Conservation (phyloP, 2,797 vertebrate species). For the Myotis vivesi region DNA sequence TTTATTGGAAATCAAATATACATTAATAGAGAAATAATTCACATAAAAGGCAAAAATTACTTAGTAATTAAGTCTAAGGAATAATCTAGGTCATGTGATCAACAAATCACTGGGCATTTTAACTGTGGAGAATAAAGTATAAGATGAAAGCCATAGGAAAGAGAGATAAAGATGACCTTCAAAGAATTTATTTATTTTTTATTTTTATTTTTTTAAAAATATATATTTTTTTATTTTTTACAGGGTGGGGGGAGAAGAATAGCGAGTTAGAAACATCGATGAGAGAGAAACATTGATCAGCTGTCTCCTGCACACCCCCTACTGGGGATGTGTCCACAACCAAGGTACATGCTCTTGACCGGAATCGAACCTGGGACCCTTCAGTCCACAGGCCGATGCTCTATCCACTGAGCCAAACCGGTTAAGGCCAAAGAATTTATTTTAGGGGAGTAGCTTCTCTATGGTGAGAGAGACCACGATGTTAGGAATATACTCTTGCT, state of each 20-base stretch:
- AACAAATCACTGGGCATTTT: background rate
- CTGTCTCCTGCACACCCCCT: no score
- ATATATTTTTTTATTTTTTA: no score
- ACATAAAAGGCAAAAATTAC: background rate
- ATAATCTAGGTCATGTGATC: background rate
- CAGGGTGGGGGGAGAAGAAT: no score
- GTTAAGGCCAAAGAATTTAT: background rate
- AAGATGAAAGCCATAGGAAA: background rate
- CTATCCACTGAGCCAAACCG: no score
- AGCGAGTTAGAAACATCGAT: no score
- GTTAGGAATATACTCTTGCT: background rate
- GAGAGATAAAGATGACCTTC: background rate
- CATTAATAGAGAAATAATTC: background rate
- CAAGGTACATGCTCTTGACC: no score
- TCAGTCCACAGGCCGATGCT: no score
- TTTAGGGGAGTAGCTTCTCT: background rate
- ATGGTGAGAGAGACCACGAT: background rate
- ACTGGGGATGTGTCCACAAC: no score
- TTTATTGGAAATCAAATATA: background rate
- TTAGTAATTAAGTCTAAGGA: background rate
- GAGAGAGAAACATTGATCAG: no score
- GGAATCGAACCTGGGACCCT: no score
- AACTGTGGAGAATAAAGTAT: background rate
- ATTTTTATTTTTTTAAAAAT: no score
- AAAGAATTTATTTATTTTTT: background rate